Evolutionary conservation across 2,888 invertebrate species (phyloP).

Genomic region (Boloria euphrosyne): DNA sequence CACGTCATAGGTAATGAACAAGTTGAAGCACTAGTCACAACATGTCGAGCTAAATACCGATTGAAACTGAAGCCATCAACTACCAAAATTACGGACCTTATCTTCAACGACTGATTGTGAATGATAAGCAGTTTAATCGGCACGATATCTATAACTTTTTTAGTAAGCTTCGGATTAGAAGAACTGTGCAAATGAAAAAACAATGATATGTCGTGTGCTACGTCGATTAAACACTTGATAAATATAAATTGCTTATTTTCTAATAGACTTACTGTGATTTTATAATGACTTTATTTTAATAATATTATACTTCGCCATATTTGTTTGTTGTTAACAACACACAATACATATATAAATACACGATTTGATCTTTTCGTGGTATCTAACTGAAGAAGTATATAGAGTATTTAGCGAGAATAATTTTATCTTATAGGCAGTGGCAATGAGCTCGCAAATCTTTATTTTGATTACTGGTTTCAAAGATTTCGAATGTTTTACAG

Average conservation of each 20-base stretch:
- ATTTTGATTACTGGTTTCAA: too few relatives aligned
- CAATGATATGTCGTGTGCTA: neutral
- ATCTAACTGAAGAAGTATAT: too few relatives aligned
- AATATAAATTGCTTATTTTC: neutral
- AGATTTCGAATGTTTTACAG: too few relatives aligned
- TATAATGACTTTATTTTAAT: too few relatives aligned
- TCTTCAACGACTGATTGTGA: conserved; percentile 26
- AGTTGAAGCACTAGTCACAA: conserved; percentile 2
- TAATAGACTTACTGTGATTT: neutral
- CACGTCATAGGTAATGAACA: conserved; percentile 15
- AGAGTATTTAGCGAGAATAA: too few relatives aligned
- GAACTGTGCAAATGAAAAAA: conserved; percentile 8
- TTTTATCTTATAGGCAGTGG: too few relatives aligned
- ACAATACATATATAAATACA: too few relatives aligned
- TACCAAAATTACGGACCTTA: conserved; percentile 26
- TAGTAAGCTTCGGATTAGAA: conserved; percentile 10
- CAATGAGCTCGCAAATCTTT: too few relatives aligned
- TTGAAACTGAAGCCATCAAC: conserved; percentile 12
- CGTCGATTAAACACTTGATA: neutral
- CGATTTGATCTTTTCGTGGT: too few relatives aligned
- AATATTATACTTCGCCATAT: too few relatives aligned
- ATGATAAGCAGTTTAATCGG: conserved; percentile 21
- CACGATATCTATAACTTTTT: conserved; percentile 20
- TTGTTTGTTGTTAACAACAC: too few relatives aligned
- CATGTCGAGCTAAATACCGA: conserved; percentile 1